A percentile compares a stretch with the other conserved stretches of the same genome.
Conservation (phyloP, 1,140 invertebrate genomes). For the Eumeta japonica region DNA sequence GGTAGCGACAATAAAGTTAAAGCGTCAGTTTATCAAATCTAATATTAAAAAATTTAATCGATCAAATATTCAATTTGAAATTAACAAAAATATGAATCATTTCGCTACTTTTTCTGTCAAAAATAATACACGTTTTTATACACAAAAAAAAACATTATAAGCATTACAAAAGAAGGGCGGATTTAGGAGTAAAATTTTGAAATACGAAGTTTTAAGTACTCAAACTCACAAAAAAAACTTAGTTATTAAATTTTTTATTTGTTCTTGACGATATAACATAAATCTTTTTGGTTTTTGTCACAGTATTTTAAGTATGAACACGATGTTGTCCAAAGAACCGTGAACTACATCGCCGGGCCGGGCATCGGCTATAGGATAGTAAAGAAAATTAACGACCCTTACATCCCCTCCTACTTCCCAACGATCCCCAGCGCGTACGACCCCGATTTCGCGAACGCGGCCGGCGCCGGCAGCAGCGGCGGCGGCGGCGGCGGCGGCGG, state of each 20-base stretch:
- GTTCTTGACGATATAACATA: too few species aligned
- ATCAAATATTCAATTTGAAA: too few species aligned
- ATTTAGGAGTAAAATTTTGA: too few species aligned
- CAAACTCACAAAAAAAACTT: too few species aligned
- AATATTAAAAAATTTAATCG: too few species aligned
- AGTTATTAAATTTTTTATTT: too few species aligned
- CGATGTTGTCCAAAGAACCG: constrained; percentile 60
- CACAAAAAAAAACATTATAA: constrained; percentile 2
- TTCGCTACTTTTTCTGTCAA: background rate
- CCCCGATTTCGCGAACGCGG: constrained; percentile 49
- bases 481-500: constrained; percentile 42
- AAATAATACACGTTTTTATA: constrained; percentile 4
- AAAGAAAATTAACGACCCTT: constrained; percentile 61
- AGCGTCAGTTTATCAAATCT: too few species aligned
- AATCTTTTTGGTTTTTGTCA: too few species aligned
- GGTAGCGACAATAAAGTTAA: too few species aligned
- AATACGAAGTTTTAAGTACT: too few species aligned
- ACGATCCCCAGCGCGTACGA: constrained; percentile 48
- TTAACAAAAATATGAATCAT: too few species aligned
- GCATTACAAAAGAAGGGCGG: background rate
- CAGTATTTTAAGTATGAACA: too few species aligned
- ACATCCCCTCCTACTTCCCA: constrained; percentile 51
- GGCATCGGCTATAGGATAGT: constrained; percentile 72
- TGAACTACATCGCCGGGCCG: constrained; percentile 73
- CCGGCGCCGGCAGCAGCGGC: constrained; percentile 28